phyloP scores from a whole-genome alignment of 2,888 invertebrate species.

The Dasypogon diadema region DNA sequence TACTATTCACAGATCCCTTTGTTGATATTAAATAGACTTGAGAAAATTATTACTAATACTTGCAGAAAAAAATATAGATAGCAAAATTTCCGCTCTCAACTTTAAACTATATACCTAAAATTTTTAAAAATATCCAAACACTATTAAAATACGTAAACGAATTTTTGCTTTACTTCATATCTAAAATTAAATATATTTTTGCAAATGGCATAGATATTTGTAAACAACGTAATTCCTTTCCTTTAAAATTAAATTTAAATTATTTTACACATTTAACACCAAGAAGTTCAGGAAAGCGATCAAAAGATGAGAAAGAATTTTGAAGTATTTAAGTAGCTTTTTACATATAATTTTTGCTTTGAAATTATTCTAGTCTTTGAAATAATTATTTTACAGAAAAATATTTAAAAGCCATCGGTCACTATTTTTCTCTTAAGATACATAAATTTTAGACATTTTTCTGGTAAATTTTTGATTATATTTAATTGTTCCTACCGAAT shows the following conservation, averaged over 20 bases:
- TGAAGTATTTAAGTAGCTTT: constrained; percentile 26
- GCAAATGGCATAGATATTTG: constrained; percentile 28
- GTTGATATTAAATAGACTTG: too few relatives aligned
- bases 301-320: constrained; percentile 13
- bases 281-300: constrained; percentile 29
- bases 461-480: constrained; percentile 53
- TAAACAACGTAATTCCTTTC: neutral
- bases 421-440: constrained; percentile 54
- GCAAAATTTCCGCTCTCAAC: too few relatives aligned
- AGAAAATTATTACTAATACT: too few relatives aligned
- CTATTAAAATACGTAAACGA: too few relatives aligned
- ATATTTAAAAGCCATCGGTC: constrained; percentile 39
- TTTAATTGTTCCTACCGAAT: constrained; percentile 68
- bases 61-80: too few relatives aligned
- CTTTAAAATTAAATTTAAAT: constrained; percentile 7
- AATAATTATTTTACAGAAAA: constrained; percentile 12
- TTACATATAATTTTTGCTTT: constrained; percentile 23
- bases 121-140: too few relatives aligned
- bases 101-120: too few relatives aligned
- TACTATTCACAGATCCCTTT: too few relatives aligned
- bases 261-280: constrained; percentile 33
- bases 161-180: too few relatives aligned
- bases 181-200: too few relatives aligned
- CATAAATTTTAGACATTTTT: constrained; percentile 54
- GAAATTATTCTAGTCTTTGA: neutral